Conservation (phyloP, 1,140 invertebrate species). For the Pseudoatta argentina region DNA sequence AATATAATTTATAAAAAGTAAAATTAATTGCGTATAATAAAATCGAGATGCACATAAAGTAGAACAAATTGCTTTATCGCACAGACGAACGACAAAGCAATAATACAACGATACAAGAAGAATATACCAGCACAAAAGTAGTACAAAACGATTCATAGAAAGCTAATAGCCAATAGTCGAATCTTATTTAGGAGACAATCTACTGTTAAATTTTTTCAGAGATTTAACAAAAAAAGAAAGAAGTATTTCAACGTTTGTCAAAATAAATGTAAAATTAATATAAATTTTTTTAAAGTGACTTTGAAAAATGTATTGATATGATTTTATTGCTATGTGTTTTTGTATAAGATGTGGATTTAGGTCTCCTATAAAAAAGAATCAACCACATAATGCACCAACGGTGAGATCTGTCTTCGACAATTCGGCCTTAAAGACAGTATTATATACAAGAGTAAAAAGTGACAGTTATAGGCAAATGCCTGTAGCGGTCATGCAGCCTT, state of each 20-base stretch:
- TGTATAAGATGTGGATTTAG: background rate
- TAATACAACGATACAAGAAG: conserved; percentile 1
- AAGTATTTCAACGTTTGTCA: background rate
- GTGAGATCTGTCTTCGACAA: conserved; percentile 13
- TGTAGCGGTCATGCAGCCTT: conserved; percentile 74
- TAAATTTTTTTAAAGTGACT: background rate
- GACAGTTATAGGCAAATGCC: conserved; percentile 39
- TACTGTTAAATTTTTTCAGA: conserved; percentile 39
- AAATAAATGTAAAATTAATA: background rate
- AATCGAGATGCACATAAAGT: background rate
- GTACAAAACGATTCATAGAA: conserved; percentile 10
- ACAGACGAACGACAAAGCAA: background rate
- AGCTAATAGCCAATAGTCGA: conserved; percentile 29
- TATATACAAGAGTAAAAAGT: conserved; percentile 28
- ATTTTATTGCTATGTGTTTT: background rate
- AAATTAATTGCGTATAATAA: background rate
- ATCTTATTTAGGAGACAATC: conserved; percentile 35
- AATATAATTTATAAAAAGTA: background rate
- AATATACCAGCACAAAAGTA: conserved; percentile 6
- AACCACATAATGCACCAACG: conserved; percentile 5
- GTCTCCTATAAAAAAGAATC: conserved; percentile 10
- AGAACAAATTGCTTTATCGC: conserved; percentile 25
- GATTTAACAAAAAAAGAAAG: conserved; percentile 1
- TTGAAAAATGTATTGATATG: background rate
- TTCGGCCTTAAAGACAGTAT: conserved; percentile 18